Conservation (phyloP, 1,140 invertebrate species). For the Ruditapes philippinarum region DNA sequence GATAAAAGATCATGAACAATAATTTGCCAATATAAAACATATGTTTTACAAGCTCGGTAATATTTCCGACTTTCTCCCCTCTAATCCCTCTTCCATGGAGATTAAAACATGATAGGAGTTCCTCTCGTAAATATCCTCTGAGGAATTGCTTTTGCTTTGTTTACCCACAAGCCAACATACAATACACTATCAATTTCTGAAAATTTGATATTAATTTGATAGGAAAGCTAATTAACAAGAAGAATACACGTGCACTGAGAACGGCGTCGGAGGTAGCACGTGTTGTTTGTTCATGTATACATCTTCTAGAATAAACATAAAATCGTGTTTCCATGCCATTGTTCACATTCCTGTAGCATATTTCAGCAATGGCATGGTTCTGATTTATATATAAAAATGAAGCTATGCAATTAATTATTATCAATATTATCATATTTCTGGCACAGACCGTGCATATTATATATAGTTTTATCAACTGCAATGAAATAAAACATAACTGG, state of each 20-base stretch:
- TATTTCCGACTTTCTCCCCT: not conserved
- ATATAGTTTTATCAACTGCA: not conserved
- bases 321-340: not conserved
- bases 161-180: not conserved
- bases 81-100: not conserved
- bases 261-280: not conserved
- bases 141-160: not conserved
- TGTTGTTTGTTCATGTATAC: not conserved
- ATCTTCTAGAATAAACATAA: not conserved
- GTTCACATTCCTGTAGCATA: not conserved
- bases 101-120: not conserved
- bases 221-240: not conserved
- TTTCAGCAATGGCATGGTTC: not conserved
- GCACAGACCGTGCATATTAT: not conserved
- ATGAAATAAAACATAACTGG: too few relatives aligned
- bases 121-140: not conserved
- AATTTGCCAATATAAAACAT: not conserved
- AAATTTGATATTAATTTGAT: slow-evolving; percentile 16
- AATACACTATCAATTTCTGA: not conserved
- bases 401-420: not conserved
- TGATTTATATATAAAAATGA: not conserved
- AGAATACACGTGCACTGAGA: not conserved
- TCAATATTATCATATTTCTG: not conserved
- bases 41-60: not conserved
- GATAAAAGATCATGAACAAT: not conserved